Conservation (phyloP, 2,113 vertebrate species). For the Chrysemys picta region DNA sequence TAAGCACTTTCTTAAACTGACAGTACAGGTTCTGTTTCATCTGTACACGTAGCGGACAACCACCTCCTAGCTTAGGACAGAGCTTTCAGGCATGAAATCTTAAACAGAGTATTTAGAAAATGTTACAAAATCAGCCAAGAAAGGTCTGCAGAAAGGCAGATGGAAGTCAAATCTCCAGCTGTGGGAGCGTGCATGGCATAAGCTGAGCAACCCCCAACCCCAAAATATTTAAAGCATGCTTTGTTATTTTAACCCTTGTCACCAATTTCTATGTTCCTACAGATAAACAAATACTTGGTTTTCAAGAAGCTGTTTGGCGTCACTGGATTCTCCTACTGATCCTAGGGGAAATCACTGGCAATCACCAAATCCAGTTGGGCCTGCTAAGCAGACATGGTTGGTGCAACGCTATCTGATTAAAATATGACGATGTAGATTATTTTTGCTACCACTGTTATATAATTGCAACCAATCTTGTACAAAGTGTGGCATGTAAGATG, state of each 20-base stretch:
- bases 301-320: not conserved
- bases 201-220: not conserved
- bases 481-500: too few relatives aligned
- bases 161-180: not conserved
- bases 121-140: not conserved
- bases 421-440: too few relatives aligned
- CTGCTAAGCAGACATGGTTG: too few relatives aligned
- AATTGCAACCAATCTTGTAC: too few relatives aligned
- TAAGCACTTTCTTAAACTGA: not conserved
- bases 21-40: not conserved
- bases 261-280: not conserved
- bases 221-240: not conserved
- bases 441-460: too few relatives aligned
- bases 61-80: not conserved
- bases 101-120: not conserved
- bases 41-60: too few relatives aligned
- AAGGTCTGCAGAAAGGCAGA: not conserved
- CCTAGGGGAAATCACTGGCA: not conserved
- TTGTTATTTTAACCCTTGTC: not conserved
- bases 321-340: not conserved
- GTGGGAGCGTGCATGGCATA: not conserved
- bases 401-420: too few relatives aligned
- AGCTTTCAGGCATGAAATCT: not conserved
- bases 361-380: too few relatives aligned
- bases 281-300: too few relatives aligned